Base-by-base conservation (phyloP, 2,888 invertebrate genomes). In the Drosophila paramelanica region DNA sequence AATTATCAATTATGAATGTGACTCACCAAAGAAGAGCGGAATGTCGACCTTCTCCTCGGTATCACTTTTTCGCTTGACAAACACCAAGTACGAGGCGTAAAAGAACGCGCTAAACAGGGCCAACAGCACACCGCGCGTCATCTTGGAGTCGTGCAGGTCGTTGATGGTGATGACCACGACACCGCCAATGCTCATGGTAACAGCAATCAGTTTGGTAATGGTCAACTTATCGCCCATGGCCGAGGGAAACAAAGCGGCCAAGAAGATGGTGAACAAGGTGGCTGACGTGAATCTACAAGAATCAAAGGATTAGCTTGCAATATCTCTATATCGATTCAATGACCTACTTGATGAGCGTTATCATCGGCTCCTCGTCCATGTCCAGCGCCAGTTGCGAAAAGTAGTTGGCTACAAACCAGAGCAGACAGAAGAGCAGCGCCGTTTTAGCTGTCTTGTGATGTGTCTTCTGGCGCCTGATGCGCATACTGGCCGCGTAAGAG, bases 381-480 rank as follows among this genome's bases (percentile, higher is more conserved):
- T 95, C 94, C 72, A 98, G 93, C 52, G 98, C 97, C 89, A 97
- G 94, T 92, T 98, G 98, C 93, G 97, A 98, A 61, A 97, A 95
- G 91, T 98, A 98, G 93, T 98, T 98, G 62, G 98, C 98, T 88
- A 96, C 93, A 93, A 99, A 98, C 98, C 98, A 99, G 97, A 98
- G 93, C 75, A 98, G 91, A 92, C 96, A 97, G 93, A 98, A 98
- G 65, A 96, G 94, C 52, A 97, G 93, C 5, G 98, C 97, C 31
- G 98, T 94, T 89, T 97, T 96, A 31, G 97, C 96, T 14, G 96
- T 95, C 92, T 95, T 94, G 81, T 94, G 93, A 81, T 94, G 93
- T 0, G 92, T 91, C 67, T 92, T 92, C 77, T 94, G 94, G 0
- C 94, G 90, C 23, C 96, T 95, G 56, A 97, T 97, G 68, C 97